These are phyloP conservation scores for Aselliscus stoliczkanus DNA, from an alignment of 2,797 vertebrate species.

Conservation along the genomic window DNA sequence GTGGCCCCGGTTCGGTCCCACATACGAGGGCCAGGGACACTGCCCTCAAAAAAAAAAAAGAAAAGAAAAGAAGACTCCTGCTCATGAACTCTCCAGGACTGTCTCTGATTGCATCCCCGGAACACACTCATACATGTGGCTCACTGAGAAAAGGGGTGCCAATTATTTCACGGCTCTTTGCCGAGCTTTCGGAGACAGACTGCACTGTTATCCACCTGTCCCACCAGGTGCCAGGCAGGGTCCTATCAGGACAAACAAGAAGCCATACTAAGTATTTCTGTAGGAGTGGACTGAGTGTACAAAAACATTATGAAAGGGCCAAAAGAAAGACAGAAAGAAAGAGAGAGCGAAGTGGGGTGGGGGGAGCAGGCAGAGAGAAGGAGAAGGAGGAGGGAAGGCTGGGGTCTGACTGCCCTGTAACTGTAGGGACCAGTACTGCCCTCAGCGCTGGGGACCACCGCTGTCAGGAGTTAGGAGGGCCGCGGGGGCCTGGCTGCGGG, in stretches of 20 bases:
- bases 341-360: neutral
- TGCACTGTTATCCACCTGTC: neutral
- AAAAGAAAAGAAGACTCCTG: too few species aligned
- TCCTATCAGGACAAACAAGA: neutral
- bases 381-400: too few species aligned
- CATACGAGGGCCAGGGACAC: too few species aligned
- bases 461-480: neutral
- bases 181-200: neutral
- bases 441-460: neutral
- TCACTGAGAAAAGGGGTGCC: neutral
- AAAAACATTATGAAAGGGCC: too few species aligned
- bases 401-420: neutral
- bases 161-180: neutral
- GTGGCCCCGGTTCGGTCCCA: too few species aligned
- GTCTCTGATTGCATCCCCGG: neutral
- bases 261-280: neutral
- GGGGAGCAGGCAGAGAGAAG: too few species aligned
- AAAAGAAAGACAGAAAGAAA: neutral
- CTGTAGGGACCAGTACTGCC: neutral
- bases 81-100: neutral
- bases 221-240: neutral
- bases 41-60: too few species aligned
- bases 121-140: neutral
- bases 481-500: rapidly evolving
- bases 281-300: neutral